Base-by-base conservation (phyloP, 2,888 invertebrate genomes). In the Nyleta sp. region DNA sequence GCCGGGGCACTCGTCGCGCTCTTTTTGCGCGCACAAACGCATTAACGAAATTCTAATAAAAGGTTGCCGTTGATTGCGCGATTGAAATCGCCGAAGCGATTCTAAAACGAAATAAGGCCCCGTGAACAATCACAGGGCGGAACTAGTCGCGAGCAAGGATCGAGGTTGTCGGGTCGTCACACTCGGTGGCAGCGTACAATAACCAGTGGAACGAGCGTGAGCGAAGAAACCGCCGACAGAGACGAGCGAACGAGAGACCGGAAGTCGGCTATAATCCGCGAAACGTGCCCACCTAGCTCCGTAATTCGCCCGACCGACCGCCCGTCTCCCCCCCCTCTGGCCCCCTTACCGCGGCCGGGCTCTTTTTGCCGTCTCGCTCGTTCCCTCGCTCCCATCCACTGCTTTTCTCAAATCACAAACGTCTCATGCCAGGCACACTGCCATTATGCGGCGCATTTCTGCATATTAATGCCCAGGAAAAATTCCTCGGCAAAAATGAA, bases 91-190 rank as follows among this genome's bases (percentile, higher is more conserved):
- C 59, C 77, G 77, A 71, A 77, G 77, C 77, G 77, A 71, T 77
- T 65, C 77, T 44, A 35, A 77, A 71, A 53, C 65, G 65, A 77
- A 77, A 77, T 71, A 77, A 77, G 76, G 76, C 64, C 28, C 70
- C 76, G 76, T 48, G 72, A 60, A 76, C 70, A 65, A 80, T 78
- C 75, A 78, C 70, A 74, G 73, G 67, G 77, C 74, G 70, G 73
- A 77, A 80, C 74, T 74, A 81, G 80, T 81, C 80, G 80, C 81
- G 82, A 79, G 81, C 80, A 80, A 81, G 85, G 82, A 88, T 87
- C 85, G 87, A 87, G 88, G 87, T 86, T 87, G 87, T 80, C 85
- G 81, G 87, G 87, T 87, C 87, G 88, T 87, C 87, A 87, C 87
- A 87, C 87, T 87, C 84, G 81, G 82, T 83, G 84, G 84, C 85